Base-by-base conservation (phyloP, 2,113 vertebrate genomes). In the Xenopus borealis region DNA sequence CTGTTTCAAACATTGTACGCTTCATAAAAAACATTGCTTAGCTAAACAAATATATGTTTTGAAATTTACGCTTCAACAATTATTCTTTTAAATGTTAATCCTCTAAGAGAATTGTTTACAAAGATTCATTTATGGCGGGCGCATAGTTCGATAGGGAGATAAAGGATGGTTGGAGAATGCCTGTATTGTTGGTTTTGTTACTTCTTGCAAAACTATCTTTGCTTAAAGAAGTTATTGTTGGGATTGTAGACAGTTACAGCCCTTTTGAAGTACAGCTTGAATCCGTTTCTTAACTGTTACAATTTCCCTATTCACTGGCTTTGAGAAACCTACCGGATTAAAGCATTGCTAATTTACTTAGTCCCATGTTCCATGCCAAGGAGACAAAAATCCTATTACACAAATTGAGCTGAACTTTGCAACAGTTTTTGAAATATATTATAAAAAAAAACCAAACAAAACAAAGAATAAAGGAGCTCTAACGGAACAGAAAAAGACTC, bases 11-110 rank as follows among this genome's bases (percentile, higher is more conserved):
- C 74, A 77, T 77, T 77, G 74, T 77, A 70, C 44, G 30, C 74
- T 70, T 63, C 57, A 62, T 57, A 64, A 75, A 70, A 62, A 77
- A 69, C 73, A 64, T 58, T 77, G 67, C 66, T 77, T 77, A 77
- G 62, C 74, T 70, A 77, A 70, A 77, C 74, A 77, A 77, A 77
- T 77, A 77, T 77, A 70, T 77, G 74, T 77, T 77, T 70, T 70
- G 74, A 70, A 77, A 70, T 77, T 70, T 70, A 69, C 67, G 74
- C 74, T 69, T 70, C 74, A 70, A 59, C 74, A 70, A 57, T 77
- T 69, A 77, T 70, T 69, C 74, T 77, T 77, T 77, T 70, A 70
- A 40, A 70, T 70, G 74, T 45, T 77, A 77, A 77, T 77, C 74
- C 74, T 33, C 67, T 64, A 69, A 75, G 57, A 62, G 74, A 27